Evolutionary conservation across 35 echinoderm and acorn worm genomes (phyloP), one percentile per base, ranked within the genome.

Genomic region (Heliocidaris tuberculata): DNA sequence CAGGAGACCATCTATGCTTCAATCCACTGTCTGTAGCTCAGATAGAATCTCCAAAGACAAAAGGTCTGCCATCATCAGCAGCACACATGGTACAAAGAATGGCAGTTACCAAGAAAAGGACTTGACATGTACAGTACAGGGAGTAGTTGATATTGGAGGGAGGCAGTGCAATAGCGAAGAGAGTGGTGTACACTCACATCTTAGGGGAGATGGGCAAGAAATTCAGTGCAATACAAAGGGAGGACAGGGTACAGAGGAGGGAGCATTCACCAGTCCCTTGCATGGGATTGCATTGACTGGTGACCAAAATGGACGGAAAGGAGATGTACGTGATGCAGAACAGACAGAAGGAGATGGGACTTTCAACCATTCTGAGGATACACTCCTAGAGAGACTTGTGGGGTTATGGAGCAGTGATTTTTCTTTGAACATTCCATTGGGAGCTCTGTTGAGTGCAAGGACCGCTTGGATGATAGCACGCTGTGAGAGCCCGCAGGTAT

Each of bases 351-450:
- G 47, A 52, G 91, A 49, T 52, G 50, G 31, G 61, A 49, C 93
- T 42, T 47, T 88, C 91, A 94, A 70, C 95, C 95, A 32, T 31
- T 50, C 88, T 49, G 13, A 35, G 12, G n/a, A 94, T 93, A 85
- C 49, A 30, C 49, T 95, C 12, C 42, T 96, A 31, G 96, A 96
- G 8, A 50, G 60, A 32, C 94, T 95, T 48, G 54, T 95, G 88
- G 47, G 24, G 32, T 47, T 96, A 59, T 96, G 96, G 94, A 95
- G 48, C 32, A 61, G 95, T 49, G 86, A 93, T 85, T 95, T 92
- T 42, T 30, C 95, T 61, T 85, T 86, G 47, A 90, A 31, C 29
- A 94, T 96, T 35, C 94, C 94, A 16, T 31, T 32, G 19, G 86
- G 52, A 49, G 78, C 88, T 31, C 86, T 96, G 56, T 31, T 96